Conservation (phyloP, 2,888 invertebrate species). For the Mesoligia furuncula region DNA sequence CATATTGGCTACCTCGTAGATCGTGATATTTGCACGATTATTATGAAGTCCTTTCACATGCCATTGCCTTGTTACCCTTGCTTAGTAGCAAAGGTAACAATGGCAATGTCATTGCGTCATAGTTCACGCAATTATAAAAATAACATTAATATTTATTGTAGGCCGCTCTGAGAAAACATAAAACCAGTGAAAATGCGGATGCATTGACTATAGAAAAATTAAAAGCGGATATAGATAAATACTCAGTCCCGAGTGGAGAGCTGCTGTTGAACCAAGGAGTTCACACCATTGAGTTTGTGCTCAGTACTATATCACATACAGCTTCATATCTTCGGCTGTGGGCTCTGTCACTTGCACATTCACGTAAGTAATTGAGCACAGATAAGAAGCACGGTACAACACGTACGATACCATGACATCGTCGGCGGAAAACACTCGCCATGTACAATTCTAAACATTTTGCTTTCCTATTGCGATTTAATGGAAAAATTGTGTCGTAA, state of each 20-base stretch:
- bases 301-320: constrained; percentile 97
- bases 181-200: background rate
- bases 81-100: background rate
- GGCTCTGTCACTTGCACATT: constrained; percentile 97
- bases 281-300: constrained; percentile 96
- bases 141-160: constrained; percentile 42
- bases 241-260: constrained; percentile 90
- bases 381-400: no score
- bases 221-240: constrained; percentile 61
- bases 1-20: background rate
- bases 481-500: no score
- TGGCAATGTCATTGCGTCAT: background rate
- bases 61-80: background rate
- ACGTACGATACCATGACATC: no score
- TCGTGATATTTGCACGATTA: background rate
- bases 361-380: constrained; percentile 91
- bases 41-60: background rate
- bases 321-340: constrained; percentile 97
- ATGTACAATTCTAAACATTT: no score
- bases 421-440: no score
- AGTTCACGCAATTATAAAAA: constrained; percentile 3
- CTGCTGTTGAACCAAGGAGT: constrained; percentile 95
- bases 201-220: constrained; percentile 11
- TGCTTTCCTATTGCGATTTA: no score
- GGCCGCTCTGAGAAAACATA: constrained; percentile 25